phyloP scores from a whole-genome alignment of 2,113 vertebrate genomes.

The Accipiter virgatus region DNA sequence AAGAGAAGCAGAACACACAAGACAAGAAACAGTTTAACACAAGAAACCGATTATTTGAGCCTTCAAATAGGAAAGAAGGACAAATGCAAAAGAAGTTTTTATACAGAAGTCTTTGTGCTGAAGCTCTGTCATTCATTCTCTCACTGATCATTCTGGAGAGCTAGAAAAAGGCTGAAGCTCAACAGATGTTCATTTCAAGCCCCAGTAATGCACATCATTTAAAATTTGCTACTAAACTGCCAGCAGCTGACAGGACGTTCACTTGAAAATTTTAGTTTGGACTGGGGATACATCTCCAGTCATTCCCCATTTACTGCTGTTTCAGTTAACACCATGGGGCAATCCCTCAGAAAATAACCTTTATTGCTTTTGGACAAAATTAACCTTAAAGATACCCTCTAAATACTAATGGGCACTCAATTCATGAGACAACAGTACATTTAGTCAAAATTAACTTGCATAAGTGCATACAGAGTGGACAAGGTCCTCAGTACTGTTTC shows the following conservation, averaged over 20 bases:
- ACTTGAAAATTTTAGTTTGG: not conserved
- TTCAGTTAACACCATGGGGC: not conserved
- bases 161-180: not conserved
- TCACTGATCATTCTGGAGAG: not conserved
- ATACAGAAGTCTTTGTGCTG: accelerated
- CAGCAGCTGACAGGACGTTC: not conserved
- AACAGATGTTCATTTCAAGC: not conserved
- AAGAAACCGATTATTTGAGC: not conserved
- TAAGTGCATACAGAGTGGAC: not conserved
- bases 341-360: not conserved
- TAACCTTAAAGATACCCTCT: not conserved
- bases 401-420: not conserved
- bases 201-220: not conserved
- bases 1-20: not conserved
- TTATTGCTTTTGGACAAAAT: not conserved
- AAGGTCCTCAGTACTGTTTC: not conserved
- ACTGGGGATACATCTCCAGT: not conserved
- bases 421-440: not conserved
- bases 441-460: not conserved
- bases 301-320: not conserved
- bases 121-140: not conserved
- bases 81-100: not conserved
- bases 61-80: not conserved
- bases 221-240: not conserved
- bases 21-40: not conserved